phyloP scores from a whole-genome alignment of 2,113 vertebrate species.

The Menura novaehollandiae region DNA sequence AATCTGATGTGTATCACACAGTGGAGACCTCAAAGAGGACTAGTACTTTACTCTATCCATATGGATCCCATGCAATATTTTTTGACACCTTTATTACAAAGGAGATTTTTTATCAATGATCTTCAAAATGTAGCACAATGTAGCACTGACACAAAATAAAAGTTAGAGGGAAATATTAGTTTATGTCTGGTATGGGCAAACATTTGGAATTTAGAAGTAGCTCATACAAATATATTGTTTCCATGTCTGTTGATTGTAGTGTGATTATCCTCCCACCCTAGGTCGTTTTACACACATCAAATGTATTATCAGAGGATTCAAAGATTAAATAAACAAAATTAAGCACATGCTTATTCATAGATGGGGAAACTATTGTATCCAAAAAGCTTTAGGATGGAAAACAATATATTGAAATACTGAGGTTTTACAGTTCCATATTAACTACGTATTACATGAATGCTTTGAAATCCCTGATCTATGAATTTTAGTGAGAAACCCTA shows the following conservation, averaged over 20 bases:
- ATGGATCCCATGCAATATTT: constrained; percentile 33
- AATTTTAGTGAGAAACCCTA: not conserved
- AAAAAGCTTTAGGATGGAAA: not conserved
- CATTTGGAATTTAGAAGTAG: not conserved
- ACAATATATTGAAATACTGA: not conserved
- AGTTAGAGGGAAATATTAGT: constrained; percentile 1
- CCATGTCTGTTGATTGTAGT: not conserved
- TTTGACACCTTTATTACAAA: not conserved
- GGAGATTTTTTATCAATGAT: not conserved
- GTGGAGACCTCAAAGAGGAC: not conserved
- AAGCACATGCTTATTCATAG: not conserved
- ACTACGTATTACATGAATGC: not conserved
- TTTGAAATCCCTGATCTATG: not conserved
- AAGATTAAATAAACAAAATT: not conserved
- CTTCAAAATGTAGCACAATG: not conserved
- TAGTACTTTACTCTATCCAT: constrained; percentile 43
- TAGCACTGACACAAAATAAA: not conserved
- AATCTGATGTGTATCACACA: constrained; percentile 20
- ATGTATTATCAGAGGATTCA: not conserved
- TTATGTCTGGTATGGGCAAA: not conserved
- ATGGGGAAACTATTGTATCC: not conserved
- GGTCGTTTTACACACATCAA: not conserved
- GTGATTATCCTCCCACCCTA: not conserved
- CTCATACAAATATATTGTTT: not conserved
- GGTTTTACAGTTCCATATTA: not conserved